Evolutionary conservation across 2,797 vertebrate genomes (phyloP).

Genomic region (Chanos chanos): DNA sequence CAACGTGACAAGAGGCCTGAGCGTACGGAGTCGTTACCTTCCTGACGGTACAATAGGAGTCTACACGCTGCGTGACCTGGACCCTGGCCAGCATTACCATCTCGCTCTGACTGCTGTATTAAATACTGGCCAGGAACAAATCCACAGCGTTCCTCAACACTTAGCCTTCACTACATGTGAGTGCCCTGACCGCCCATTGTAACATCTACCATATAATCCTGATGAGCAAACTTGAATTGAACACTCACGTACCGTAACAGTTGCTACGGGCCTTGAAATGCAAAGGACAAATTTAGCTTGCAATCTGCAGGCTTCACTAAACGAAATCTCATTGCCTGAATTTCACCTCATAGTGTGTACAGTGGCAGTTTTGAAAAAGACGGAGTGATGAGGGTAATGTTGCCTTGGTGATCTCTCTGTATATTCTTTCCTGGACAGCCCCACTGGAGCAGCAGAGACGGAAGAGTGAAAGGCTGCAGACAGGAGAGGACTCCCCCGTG

Average conservation of each 20-base stretch:
- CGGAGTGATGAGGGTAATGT: background rate
- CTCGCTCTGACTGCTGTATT: slow-evolving; percentile 80
- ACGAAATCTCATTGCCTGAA: no score
- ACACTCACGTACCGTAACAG: no score
- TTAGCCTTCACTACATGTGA: slow-evolving; percentile 84
- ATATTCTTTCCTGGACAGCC: slow-evolving; percentile 51
- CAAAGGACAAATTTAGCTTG: no score
- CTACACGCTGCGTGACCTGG: slow-evolving; percentile 84
- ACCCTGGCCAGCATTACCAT: slow-evolving; percentile 80
- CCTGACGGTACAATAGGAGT: slow-evolving; percentile 78
- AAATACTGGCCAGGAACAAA: slow-evolving; percentile 76
- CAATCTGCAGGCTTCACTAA: no score
- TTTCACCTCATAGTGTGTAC: no score
- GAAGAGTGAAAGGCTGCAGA: slow-evolving; percentile 56
- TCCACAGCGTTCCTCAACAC: slow-evolving; percentile 83
- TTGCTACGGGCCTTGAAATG: no score
- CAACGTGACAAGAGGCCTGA: slow-evolving; percentile 86
- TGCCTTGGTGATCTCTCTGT: background rate
- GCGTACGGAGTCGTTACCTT: slow-evolving; percentile 87
- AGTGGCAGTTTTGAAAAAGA: no score
- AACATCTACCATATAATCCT: no score
- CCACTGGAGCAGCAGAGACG: slow-evolving; percentile 54
- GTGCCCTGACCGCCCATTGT: slow-evolving; percentile 49
- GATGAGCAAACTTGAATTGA: no score
- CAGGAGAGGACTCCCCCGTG: slow-evolving; percentile 44